Percentiles rank a stretch among this genome's conserved stretches.
Conservation (phyloP, 1,140 invertebrate genomes). For the Pemphigus obesinymphae region DNA sequence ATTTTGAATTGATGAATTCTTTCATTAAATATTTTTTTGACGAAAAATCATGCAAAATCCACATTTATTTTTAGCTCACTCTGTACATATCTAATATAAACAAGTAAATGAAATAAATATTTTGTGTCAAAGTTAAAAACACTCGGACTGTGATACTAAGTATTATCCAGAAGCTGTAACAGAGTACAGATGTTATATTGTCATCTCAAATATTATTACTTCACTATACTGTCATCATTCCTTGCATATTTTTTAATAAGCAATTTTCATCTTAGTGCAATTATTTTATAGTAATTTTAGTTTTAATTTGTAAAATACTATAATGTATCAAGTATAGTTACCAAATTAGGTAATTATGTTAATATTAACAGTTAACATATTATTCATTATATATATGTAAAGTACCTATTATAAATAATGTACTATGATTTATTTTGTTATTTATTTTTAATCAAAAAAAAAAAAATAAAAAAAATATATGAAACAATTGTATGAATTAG, state of each 20-base stretch:
- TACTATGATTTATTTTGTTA: slow-evolving; percentile 11
- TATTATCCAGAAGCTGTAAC: not conserved
- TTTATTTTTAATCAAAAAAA: slow-evolving; percentile 16
- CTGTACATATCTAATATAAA: no score
- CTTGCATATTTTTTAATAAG: not conserved
- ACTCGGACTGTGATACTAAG: not conserved
- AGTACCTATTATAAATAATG: not conserved
- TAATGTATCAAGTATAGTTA: not conserved
- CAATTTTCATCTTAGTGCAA: slow-evolving; percentile 10
- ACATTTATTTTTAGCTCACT: no score
- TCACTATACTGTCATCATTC: not conserved
- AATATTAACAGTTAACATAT: not conserved
- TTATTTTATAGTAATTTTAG: slow-evolving; percentile 11
- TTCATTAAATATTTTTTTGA: no score
- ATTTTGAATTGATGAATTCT: no score
- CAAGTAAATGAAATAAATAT: no score
- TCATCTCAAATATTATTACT: not conserved
- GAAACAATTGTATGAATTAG: not conserved
- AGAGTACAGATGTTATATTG: not conserved
- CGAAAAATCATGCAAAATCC: no score
- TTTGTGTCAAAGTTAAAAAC: slow-evolving; percentile 11
- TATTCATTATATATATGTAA: not conserved
- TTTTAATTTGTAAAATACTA: not conserved
- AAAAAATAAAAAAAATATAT: not conserved
- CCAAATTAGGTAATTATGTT: slow-evolving; percentile 10